These are phyloP conservation scores for Mormyrops attenuatus DNA, from an alignment of 2,797 vertebrate species.

Conservation along the genomic window DNA sequence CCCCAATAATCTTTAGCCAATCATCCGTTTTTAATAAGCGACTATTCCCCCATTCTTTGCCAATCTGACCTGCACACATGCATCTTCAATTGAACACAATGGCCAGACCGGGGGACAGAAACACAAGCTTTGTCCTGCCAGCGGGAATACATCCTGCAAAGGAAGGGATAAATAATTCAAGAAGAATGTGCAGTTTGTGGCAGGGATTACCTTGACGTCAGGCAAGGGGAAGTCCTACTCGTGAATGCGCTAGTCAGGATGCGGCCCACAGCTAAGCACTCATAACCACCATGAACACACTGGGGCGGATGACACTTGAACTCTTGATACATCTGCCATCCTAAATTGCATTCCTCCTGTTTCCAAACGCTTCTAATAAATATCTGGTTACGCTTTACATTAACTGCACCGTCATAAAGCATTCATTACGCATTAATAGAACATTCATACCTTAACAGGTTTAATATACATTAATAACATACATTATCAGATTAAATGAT, in stretches of 20 bases:
- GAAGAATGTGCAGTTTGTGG: conserved; percentile 3
- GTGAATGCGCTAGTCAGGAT: neutral
- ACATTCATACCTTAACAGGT: neutral
- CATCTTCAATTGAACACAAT: neutral
- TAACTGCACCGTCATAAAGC: neutral
- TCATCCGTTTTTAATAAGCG: neutral
- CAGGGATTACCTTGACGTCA: neutral
- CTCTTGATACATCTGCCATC: neutral
- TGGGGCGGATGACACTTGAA: neutral
- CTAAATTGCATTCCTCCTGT: conserved; percentile 16
- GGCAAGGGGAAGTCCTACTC: neutral
- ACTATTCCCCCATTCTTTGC: neutral
- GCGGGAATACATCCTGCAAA: conserved; percentile 7
- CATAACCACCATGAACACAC: neutral
- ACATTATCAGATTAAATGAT: neutral
- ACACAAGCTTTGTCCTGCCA: neutral
- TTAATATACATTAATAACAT: neutral
- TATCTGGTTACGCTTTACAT: neutral
- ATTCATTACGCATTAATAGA: too few species aligned
- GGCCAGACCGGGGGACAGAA: neutral
- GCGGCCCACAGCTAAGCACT: neutral
- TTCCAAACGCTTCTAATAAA: neutral
- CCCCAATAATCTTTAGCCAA: neutral
- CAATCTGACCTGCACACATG: neutral
- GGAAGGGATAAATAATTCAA: conserved; percentile 14